Conservation (phyloP, 53 echinoderm and acorn worm species). For the Zoroaster sp. region DNA sequence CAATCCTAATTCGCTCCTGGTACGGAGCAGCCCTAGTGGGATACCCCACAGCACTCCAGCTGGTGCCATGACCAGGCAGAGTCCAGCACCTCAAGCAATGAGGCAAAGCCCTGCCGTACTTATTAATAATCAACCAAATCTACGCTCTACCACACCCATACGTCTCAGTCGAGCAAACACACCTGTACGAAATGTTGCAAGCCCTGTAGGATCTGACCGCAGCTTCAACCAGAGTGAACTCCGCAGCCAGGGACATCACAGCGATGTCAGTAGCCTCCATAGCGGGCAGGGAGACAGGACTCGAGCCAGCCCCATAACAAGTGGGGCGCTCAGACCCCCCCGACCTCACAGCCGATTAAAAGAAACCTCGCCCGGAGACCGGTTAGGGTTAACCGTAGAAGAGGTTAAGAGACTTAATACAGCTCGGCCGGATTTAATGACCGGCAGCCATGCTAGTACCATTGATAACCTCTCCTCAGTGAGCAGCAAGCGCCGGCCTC, state of each 20-base stretch:
- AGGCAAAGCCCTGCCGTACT: constrained; percentile 63
- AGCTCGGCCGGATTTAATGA: constrained; percentile 85
- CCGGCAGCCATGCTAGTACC: constrained; percentile 93
- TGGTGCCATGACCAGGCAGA: constrained; percentile 48
- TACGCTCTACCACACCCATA: constrained; percentile 22
- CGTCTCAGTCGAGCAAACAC: constrained; percentile 33
- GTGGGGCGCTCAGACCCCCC: constrained; percentile 39
- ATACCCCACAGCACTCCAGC: constrained; percentile 66
- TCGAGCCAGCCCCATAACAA: constrained; percentile 54
- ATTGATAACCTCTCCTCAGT: constrained; percentile 87
- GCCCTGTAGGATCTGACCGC: constrained; percentile 81
- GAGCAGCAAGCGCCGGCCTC: constrained; percentile 45
- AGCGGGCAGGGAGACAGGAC: constrained; percentile 63
- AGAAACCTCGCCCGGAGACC: constrained; percentile 11
- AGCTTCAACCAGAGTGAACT: constrained; percentile 85
- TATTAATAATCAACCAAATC: constrained; percentile 6
- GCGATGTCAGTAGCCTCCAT: constrained; percentile 77
- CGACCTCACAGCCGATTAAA: constrained; percentile 49
- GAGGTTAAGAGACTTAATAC: constrained; percentile 90
- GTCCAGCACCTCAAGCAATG: constrained; percentile 46
- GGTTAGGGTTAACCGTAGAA: constrained; percentile 83
- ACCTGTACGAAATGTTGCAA: constrained; percentile 48
- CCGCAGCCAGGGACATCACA: constrained; percentile 80
- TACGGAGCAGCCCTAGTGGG: constrained; percentile 41
- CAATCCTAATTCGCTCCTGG: constrained; percentile 18